Evolutionary conservation across 1,140 invertebrate species (phyloP), one percentile per base, ranked within the genome.

Genomic region (Drusus annulatus): DNA sequence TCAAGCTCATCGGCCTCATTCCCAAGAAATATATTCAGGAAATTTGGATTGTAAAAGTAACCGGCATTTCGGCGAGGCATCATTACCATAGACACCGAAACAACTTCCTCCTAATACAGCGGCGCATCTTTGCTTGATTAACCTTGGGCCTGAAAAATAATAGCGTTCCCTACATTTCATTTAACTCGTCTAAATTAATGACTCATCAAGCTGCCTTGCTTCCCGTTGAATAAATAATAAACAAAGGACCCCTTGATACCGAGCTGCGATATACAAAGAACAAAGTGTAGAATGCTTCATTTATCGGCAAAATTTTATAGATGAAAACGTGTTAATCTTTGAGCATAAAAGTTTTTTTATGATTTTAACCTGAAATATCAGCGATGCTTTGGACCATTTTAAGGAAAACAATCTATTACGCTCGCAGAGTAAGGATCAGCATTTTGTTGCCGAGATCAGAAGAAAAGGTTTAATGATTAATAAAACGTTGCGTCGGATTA

Each of bases 401-500:
- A 28, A 65, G 16, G 28, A 31, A 65, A 65, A 65, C 62, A 65
- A 65, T 25, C 62, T 65, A 21, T 65, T 28, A 15, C 62, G 62
- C 2, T 31, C 10, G 10, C 36, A 2, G 36, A 65, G 8, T 28
- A 28, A 65, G 62, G 62, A 65, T 65, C 62, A 65, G 25, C 23
- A 65, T 28, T 28, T 65, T 25, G 13, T 65, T 65, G 6, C 62
- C 23, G n/a, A 65, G 62, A 65, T 65, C 62, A 65, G 62, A 65
- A 23, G 62, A 63, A 45, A 25, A 36, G 25, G 62, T 65, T 65
- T 65, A 65, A 65, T 65, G 62, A 65, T 65, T 65, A 65, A 65
- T 65, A 65, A 65, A 65, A 65, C 21, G 62, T 28, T 65, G 10
- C 62, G 23, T 28, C 21, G 62, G 62, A 65, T 65, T 36, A 65